Conservation (phyloP, 1,140 invertebrate species). For the Drosophila suzukii region DNA sequence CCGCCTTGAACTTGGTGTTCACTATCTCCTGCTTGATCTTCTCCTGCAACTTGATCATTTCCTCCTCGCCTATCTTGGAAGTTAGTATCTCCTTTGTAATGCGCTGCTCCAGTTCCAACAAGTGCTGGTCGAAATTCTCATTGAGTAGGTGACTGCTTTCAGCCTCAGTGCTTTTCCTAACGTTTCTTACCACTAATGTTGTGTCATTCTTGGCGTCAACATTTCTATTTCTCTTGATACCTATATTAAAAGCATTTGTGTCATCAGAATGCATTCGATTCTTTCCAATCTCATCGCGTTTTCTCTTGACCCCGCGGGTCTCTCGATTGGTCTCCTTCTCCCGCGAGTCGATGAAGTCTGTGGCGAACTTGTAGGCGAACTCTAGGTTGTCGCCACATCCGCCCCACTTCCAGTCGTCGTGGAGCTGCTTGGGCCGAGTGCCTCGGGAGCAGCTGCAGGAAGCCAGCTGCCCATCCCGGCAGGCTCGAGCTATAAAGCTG, state of each 20-base stretch:
- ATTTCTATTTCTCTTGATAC: not conserved
- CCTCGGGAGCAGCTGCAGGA: constrained; percentile 1
- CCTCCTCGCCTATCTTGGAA: not conserved
- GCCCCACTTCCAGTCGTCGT: constrained; percentile 13
- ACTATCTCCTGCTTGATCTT: constrained; percentile 84
- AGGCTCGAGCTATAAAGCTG: constrained; percentile 5
- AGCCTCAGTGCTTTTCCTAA: constrained; percentile 1
- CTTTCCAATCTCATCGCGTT: not conserved
- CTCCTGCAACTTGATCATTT: constrained; percentile 53
- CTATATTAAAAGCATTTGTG: not conserved
- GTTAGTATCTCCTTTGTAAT: constrained; percentile 2
- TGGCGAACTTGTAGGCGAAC: constrained; percentile 8
- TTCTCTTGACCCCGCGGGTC: constrained; percentile 6
- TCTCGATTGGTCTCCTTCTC: constrained; percentile 1
- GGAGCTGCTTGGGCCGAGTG: constrained; percentile 3
- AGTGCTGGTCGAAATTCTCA: not conserved
- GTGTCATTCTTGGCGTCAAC: not conserved
- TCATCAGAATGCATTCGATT: constrained; percentile 3
- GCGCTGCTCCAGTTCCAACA: constrained; percentile 2
- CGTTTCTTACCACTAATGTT: not conserved
- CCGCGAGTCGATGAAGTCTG: constrained; percentile 2
- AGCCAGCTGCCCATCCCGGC: not conserved
- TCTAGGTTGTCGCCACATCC: constrained; percentile 4
- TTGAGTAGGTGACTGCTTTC: not conserved
- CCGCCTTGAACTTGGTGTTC: constrained; percentile 73